phyloP scores from a whole-genome alignment of 2,888 invertebrate species.

The Dryadula phaetusa region DNA sequence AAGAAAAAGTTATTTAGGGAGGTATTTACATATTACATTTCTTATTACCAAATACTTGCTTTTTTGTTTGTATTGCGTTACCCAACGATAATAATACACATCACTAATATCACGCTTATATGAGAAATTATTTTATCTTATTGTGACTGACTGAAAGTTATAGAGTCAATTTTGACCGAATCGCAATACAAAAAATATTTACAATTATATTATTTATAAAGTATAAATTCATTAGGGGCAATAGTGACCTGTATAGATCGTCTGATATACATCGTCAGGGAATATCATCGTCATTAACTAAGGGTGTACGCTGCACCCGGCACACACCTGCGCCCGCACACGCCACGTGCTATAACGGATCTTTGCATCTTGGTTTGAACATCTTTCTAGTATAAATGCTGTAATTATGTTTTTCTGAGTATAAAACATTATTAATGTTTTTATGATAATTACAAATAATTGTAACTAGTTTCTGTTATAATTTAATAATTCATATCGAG shows the following conservation, averaged over 20 bases:
- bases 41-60: too few relatives aligned
- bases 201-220: background rate
- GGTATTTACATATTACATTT: too few relatives aligned
- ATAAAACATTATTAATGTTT: conserved; percentile 9
- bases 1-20: too few relatives aligned
- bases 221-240: background rate
- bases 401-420: background rate
- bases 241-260: conserved; percentile 9
- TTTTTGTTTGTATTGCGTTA: too few relatives aligned
- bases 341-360: conserved; percentile 47
- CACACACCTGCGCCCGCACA: conserved; percentile 57
- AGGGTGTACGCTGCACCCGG: conserved; percentile 48
- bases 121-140: background rate
- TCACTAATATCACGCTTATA: background rate
- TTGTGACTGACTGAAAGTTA: background rate
- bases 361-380: conserved; percentile 28
- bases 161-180: background rate
- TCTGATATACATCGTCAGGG: conserved; percentile 13
- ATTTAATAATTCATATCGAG: background rate
- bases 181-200: too few relatives aligned
- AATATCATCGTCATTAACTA: too few relatives aligned
- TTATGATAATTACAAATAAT: conserved; percentile 1
- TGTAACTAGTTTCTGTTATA: background rate
- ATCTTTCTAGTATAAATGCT: conserved; percentile 17
- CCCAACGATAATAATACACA: too few relatives aligned